Percentiles rank a stretch among this genome's conserved stretches.
These are phyloP conservation scores for Hydrotaea diabolus DNA, from an alignment of 2,888 invertebrate species.

Conservation along the genomic window DNA sequence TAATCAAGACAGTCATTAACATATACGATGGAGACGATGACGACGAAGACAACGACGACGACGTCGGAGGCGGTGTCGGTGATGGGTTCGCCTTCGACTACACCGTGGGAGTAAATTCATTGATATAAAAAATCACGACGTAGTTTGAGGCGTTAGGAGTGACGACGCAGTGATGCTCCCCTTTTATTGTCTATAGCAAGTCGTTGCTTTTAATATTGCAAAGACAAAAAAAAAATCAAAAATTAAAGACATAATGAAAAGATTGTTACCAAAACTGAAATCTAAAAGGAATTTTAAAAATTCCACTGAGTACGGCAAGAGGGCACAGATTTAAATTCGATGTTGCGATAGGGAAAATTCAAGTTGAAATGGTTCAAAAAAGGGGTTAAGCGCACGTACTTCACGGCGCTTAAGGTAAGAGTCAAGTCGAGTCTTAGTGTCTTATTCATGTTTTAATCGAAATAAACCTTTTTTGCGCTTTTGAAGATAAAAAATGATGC, in stretches of 20 bases:
- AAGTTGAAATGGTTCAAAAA: not conserved
- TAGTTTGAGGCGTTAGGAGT: not conserved
- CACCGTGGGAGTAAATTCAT: constrained; percentile 5
- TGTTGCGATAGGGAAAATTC: not conserved
- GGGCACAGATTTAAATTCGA: not conserved
- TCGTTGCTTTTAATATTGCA: constrained; percentile 13
- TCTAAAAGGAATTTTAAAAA: not conserved
- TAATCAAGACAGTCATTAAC: constrained; percentile 67
- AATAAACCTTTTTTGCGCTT: too few relatives aligned
- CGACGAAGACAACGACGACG: not conserved
- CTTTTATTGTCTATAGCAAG: not conserved
- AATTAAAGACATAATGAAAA: constrained; percentile 13
- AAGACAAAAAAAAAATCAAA: not conserved
- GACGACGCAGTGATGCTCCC: not conserved
- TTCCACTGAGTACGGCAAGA: not conserved
- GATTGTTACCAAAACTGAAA: constrained; percentile 17
- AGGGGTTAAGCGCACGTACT: not conserved
- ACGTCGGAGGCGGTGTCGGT: not conserved
- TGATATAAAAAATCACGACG: not conserved
- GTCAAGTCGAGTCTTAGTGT: too few relatives aligned
- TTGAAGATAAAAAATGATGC: too few relatives aligned
- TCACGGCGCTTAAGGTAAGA: too few relatives aligned
- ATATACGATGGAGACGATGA: constrained; percentile 33
- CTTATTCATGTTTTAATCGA: too few relatives aligned
- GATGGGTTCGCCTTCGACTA: not conserved